Evolutionary conservation across 2,113 vertebrate species (phyloP), one percentile per base, ranked within the genome.

Genomic region (Agelaius phoeniceus): DNA sequence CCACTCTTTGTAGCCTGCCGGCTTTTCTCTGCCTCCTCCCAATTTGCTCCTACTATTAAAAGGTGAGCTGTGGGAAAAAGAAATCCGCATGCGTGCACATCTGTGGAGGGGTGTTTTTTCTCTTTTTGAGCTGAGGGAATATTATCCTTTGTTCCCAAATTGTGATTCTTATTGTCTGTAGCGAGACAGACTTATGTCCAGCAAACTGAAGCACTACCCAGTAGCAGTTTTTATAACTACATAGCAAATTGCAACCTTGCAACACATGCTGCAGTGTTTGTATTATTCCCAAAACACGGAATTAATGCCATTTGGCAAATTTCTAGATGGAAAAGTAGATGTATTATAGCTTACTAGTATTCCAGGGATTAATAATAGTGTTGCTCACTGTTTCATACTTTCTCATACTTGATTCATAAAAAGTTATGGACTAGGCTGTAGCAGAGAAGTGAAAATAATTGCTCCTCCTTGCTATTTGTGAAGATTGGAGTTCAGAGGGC

Each of bases 101-200:
- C 79, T 68, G 33, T 44, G 43, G n/a, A 55, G 65, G 68, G 65
- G n/a, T 58, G 26, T 49, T 81, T 54, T 54, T 80, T 65, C 22
- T 84, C 51, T 37, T 82, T 96, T 88, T 4, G 3, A 43, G 37
- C 67, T 55, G 48, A 85, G 82, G 57, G 73, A 69, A 51, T 83
- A 58, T 93, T 89, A 89, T 84, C 84, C 95, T 97, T 97, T 97
- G 97, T 97, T 96, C 79, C 92, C 48, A 96, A 96, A 89, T 62
- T 68, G 69, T 15, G 31, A 28, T 89, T 94, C 72, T 72, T 71
- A 41, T 78, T 93, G 94, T 96, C 65, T 94, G 43, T 48, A 43
- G 46, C 5, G 58, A 87, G n/a, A 52, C 71, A 76, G 85, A 55
- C 65, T 51, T 85, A 8, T 0, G 20, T 72, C 77, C 51, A 31